Base-by-base conservation (phyloP, 2,888 invertebrate genomes). In the Clistopyga incitator region DNA sequence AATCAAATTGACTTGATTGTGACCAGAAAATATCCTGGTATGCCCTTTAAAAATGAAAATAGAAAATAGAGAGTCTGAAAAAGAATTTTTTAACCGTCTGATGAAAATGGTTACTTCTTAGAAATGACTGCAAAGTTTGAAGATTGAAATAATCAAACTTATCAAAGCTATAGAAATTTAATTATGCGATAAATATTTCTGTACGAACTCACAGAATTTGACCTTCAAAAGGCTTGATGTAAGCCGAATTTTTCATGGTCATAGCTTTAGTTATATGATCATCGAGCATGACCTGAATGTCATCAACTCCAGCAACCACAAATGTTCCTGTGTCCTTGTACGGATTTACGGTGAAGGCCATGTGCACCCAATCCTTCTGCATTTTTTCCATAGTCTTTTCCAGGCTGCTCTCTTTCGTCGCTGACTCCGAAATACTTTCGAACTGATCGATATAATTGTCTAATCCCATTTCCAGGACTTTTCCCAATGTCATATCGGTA, bases 251-350 rank as follows among this genome's bases (percentile, higher is more conserved):
- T 94, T 98, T 97, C 97, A 99, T 99, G 0, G 98, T 98, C 93
- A 99, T 98, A 0, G 98, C 97, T 93, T 98, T 99, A 18, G 98
- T 97, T 86, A 99, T 97, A 91, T 99, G 99, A 92, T 99, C 99
- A 92, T 99, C 99, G 76, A 99, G 94, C 80, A 98, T 94, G 29
- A 98, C 94, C 93, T 99, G 99, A 90, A 99, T 98, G 90, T 99
- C 98, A 93, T 99, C 99, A 4, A 99, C 95, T 67, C 97, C 96
- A 0, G 98, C 97, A 82, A 99, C 94, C 86, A 99, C 98, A 88
- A 95, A 97, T 0, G 98, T 98, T 15, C 98, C 98, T 18, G 98
- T 98, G 92, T 98, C 97, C 90, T 97, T 96, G 93, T 98, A 98
- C n/a, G 95, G 94, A 83, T 96, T 94, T 76, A 97, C 95, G 6